These are phyloP conservation scores for Anguilla rostrata DNA, from an alignment of 2,113 vertebrate species.

Conservation along the genomic window DNA sequence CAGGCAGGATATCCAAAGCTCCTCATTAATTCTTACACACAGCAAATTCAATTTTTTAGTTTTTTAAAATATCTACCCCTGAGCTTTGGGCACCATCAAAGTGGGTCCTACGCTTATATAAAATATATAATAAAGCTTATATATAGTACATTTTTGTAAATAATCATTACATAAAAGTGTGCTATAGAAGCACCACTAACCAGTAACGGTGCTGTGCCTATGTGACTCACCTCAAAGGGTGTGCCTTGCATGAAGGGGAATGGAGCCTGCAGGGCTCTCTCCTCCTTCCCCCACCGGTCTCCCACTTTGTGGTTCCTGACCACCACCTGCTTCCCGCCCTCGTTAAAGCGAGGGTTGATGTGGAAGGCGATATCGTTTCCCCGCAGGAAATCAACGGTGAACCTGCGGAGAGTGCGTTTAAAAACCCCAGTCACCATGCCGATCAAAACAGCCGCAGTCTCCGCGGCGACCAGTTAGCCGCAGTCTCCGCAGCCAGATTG, in stretches of 20 bases:
- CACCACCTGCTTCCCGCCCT: constrained; percentile 63
- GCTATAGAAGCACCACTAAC: background rate
- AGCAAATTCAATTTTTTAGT: background rate
- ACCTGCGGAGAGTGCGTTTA: constrained; percentile 49
- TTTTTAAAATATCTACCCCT: background rate
- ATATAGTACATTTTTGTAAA: background rate
- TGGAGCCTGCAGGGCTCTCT: constrained; percentile 62
- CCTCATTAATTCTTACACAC: too few relatives aligned
- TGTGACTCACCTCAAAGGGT: constrained; percentile 69
- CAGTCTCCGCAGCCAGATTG: too few relatives aligned
- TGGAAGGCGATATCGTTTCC: constrained; percentile 75
- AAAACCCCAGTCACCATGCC: background rate
- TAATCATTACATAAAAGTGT: background rate
- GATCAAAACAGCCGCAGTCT: background rate
- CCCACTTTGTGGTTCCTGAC: constrained; percentile 72
- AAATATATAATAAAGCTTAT: background rate
- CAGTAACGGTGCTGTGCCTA: background rate
- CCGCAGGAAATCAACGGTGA: constrained; percentile 73
- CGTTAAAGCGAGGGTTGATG: constrained; percentile 73
- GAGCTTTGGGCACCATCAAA: background rate
- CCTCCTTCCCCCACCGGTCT: constrained; percentile 69
- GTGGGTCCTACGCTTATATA: too few relatives aligned
- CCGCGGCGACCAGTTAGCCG: too few relatives aligned
- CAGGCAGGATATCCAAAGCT: too few relatives aligned
- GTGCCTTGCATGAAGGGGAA: constrained; percentile 68